Conservation (phyloP, 2,888 invertebrate genomes). For the Caenorhabditis sp. region DNA sequence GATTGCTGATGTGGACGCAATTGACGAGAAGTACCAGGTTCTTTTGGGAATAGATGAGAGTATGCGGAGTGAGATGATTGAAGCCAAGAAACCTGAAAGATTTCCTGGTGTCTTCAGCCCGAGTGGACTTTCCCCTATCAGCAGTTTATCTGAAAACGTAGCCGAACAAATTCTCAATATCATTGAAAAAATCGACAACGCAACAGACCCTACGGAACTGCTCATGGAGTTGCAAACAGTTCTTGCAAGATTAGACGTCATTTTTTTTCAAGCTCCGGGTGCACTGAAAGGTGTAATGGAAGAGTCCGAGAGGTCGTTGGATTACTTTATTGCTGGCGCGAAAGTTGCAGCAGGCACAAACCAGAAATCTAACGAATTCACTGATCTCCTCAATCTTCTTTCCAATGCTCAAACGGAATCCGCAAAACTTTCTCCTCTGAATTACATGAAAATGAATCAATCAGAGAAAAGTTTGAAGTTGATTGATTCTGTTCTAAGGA, state of each 20-base stretch:
- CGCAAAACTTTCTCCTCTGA: neutral
- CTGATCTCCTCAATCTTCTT: neutral
- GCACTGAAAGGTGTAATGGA: neutral
- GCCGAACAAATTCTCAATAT: neutral
- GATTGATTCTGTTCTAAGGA: neutral
- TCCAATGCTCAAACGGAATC: neutral
- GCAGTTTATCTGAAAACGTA: neutral
- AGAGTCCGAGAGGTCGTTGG: neutral
- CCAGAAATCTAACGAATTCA: neutral
- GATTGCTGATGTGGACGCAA: slow-evolving; percentile 6
- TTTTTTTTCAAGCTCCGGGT: neutral
- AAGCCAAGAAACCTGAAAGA: neutral
- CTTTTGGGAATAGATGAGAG: neutral
- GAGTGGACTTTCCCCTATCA: neutral
- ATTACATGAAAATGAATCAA: neutral
- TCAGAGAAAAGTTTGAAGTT: neutral
- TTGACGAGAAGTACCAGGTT: neutral
- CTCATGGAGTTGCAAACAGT: neutral
- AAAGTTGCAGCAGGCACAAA: neutral
- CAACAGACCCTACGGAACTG: neutral
- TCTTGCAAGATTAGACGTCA: neutral
- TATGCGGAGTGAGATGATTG: neutral
- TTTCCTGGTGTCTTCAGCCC: too few relatives aligned
- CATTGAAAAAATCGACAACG: neutral
- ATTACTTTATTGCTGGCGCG: neutral